phyloP scores from a whole-genome alignment of 2,113 vertebrate species.

The Pholis gunnellus region DNA sequence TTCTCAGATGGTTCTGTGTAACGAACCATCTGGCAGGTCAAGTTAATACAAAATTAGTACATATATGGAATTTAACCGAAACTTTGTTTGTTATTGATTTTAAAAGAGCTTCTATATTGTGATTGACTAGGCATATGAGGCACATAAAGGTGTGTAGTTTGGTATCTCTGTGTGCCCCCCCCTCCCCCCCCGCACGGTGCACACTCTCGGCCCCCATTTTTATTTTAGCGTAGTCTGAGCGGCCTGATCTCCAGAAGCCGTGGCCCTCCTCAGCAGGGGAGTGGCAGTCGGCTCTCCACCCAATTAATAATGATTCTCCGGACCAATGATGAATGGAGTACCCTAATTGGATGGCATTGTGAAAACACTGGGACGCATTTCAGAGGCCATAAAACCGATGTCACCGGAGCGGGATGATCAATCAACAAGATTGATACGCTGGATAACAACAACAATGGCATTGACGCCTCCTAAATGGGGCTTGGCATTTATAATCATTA shows the following conservation, averaged over 20 bases:
- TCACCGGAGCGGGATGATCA: slow-evolving; percentile 80
- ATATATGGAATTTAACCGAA: not conserved
- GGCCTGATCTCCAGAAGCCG: slow-evolving; percentile 65
- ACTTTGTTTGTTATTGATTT: not conserved
- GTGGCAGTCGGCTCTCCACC: slow-evolving; percentile 78
- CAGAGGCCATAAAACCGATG: slow-evolving; percentile 84
- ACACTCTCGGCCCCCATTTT: slow-evolving; percentile 51
- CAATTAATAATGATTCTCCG: slow-evolving; percentile 85
- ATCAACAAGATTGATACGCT: slow-evolving; percentile 85
- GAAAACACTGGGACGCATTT: slow-evolving; percentile 84
- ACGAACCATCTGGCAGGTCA: not conserved
- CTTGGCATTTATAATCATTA: slow-evolving; percentile 81
- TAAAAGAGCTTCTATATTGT: not conserved
- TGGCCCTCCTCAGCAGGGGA: slow-evolving; percentile 81
- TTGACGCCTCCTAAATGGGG: slow-evolving; percentile 79
- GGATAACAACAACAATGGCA: slow-evolving; percentile 83
- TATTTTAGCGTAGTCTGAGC: slow-evolving; percentile 61
- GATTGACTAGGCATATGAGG: not conserved
- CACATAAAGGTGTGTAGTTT: slow-evolving; percentile 51
- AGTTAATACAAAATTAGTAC: not conserved
- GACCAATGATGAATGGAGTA: slow-evolving; percentile 84
- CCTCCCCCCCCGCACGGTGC: slow-evolving; percentile 27
- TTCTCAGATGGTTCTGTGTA: not conserved
- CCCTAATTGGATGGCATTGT: slow-evolving; percentile 87
- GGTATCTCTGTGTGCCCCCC: slow-evolving; percentile 39